Base-by-base conservation (phyloP, 2,797 vertebrate species). In the Melanotaenia parkinsoni region DNA sequence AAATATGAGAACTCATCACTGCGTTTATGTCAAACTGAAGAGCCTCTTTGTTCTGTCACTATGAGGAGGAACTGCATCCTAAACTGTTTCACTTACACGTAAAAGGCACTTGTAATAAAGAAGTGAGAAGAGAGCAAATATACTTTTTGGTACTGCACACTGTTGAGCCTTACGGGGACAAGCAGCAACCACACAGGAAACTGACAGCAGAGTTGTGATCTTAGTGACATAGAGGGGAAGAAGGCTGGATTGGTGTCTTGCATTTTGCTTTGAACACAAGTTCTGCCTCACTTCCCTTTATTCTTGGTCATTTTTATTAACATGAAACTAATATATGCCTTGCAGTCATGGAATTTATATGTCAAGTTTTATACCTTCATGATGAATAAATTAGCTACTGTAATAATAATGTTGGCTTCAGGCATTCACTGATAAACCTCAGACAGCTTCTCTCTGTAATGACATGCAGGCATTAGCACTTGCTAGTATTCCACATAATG, bases 31-130 rank as follows among this genome's bases (percentile, higher is more conserved):
- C 18, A 20, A 32, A 30, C 47, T 20, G 18, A 51, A 45, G 58
- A 35, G 28, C 30, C 38, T 64, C 56, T 79, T 72, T 74, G 43
- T 66, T 72, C 64, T 70, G 26, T 63, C 64, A 74, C 38, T 64
- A 12, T 7, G 24, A 73, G n/a, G 22, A 81, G 74, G 77, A 88
- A 86, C 76, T 82, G 68, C 76, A 70, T 64, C 65, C 69, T 73
- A 58, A 57, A 63, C 57, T 13, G 67, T 83, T 76, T 83, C 51
- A 63, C 63, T 73, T 72, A 43, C 73, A 71, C 33, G 71, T 73
- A 50, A 50, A 73, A 79, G 61, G 50, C 56, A 9, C 63, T 14
- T 6, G 18, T 66, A 71, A 72, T 68, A 32, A 70, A 84, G 63
- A 80, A 74, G 77, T 82, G 54, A 83, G 75, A 63, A 24, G 58